Evolutionary conservation across 2,113 vertebrate species (phyloP).

Genomic region (Campylorhamphus procurvoides): DNA sequence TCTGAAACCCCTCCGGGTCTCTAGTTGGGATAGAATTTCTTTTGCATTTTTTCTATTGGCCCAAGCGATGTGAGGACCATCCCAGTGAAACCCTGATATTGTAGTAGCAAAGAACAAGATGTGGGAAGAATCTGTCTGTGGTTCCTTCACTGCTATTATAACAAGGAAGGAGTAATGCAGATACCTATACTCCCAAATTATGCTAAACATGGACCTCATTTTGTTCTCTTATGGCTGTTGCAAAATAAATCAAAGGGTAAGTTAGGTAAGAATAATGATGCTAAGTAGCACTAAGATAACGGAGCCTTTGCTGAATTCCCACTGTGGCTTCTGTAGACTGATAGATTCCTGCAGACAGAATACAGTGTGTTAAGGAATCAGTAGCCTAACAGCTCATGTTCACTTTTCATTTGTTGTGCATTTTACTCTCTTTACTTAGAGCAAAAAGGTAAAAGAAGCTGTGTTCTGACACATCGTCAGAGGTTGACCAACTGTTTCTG

Average conservation of each 20-base stretch:
- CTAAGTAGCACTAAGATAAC: neutral
- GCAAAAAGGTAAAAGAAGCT: neutral
- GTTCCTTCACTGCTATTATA: neutral
- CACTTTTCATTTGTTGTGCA: neutral
- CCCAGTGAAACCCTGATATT: neutral
- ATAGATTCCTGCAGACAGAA: neutral
- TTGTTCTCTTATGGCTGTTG: neutral
- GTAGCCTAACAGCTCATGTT: neutral
- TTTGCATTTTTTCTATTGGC: neutral
- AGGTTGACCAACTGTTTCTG: neutral
- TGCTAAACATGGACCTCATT: neutral
- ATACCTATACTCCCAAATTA: fast-evolving
- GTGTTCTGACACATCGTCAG: neutral
- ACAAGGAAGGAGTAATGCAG: neutral
- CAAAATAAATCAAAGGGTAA: neutral
- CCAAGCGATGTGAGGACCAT: neutral
- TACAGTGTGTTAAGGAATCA: neutral
- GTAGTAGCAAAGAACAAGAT: neutral
- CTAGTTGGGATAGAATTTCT: neutral
- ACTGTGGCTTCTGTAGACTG: neutral
- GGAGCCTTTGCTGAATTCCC: neutral
- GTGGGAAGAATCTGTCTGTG: neutral
- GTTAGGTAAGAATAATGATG: neutral
- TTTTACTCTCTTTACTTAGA: neutral
- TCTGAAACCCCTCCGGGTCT: neutral